These are phyloP conservation scores for Bombylius major DNA, from an alignment of 2,888 invertebrate genomes.

Conservation along the genomic window DNA sequence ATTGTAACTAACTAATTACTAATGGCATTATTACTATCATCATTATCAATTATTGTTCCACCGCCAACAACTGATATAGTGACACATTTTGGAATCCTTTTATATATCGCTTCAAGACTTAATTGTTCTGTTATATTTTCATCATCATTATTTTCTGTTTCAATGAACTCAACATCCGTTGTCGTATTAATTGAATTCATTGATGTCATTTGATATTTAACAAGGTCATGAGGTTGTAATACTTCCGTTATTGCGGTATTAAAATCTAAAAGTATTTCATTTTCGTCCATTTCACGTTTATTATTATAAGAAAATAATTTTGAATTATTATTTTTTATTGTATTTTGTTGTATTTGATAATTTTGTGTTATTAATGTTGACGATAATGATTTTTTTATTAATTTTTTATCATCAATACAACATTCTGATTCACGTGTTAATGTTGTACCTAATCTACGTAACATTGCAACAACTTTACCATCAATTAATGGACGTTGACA, in stretches of 20 bases:
- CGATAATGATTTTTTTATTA: background rate
- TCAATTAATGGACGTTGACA: slow-evolving; percentile 25
- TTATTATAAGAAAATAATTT: background rate
- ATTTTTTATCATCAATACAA: background rate
- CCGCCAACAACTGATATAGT: slow-evolving; percentile 4
- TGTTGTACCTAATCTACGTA: slow-evolving; percentile 31
- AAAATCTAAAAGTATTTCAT: slow-evolving; percentile 33
- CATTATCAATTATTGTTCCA: background rate
- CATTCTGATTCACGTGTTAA: slow-evolving; percentile 22
- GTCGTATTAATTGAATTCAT: background rate
- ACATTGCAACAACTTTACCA: slow-evolving; percentile 33
- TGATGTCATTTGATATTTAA: background rate
- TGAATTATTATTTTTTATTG: background rate
- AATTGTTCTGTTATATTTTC: background rate
- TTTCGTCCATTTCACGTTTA: slow-evolving; percentile 13
- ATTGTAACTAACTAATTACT: background rate
- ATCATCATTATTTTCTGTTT: background rate
- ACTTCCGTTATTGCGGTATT: slow-evolving; percentile 34
- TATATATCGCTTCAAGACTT: slow-evolving; percentile 4
- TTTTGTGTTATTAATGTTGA: background rate
- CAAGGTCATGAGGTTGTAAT: slow-evolving; percentile 16
- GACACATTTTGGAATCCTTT: slow-evolving; percentile 5
- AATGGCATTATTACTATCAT: background rate
- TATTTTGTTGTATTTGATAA: background rate
- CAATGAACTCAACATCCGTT: background rate